Evolutionary conservation across 2,888 invertebrate genomes (phyloP).

Genomic region (Cerastoderma edule): DNA sequence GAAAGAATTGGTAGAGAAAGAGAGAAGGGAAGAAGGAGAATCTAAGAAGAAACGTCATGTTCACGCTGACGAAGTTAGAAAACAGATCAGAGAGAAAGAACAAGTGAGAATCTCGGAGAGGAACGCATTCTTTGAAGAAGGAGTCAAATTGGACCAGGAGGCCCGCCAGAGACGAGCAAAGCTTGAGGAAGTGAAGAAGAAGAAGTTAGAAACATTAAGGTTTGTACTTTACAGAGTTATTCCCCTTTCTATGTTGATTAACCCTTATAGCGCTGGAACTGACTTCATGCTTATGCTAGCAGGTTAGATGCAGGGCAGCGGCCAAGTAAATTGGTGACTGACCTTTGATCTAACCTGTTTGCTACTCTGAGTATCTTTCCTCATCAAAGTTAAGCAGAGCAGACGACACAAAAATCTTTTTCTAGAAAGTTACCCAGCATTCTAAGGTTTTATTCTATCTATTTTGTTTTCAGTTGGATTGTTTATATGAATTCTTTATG

Average conservation of each 20-base stretch:
- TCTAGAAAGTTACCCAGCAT: no score
- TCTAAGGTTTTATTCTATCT: no score
- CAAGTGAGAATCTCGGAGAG: constrained; percentile 80
- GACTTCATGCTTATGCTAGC: no score
- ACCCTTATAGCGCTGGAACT: no score
- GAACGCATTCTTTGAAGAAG: constrained; percentile 84
- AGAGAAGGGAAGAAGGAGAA: constrained; percentile 78
- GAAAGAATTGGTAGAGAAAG: constrained; percentile 83
- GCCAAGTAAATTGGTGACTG: no score
- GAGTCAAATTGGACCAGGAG: constrained; percentile 82
- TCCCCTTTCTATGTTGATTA: not conserved
- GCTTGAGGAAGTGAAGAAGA: constrained; percentile 83
- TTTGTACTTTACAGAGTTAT: constrained; percentile 58
- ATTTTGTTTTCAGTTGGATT: not conserved
- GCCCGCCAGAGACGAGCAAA: constrained; percentile 78
- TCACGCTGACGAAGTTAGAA: constrained; percentile 81
- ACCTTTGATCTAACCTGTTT: no score
- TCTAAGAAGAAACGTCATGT: constrained; percentile 66
- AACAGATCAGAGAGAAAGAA: constrained; percentile 83
- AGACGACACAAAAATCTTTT: no score
- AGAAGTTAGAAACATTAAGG: constrained; percentile 83
- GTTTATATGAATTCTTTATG: no score
- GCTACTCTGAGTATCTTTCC: no score
- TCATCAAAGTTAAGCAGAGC: no score
- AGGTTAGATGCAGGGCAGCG: no score